phyloP scores from a whole-genome alignment of 2,113 vertebrate species.

The Embiotoca jacksoni region DNA sequence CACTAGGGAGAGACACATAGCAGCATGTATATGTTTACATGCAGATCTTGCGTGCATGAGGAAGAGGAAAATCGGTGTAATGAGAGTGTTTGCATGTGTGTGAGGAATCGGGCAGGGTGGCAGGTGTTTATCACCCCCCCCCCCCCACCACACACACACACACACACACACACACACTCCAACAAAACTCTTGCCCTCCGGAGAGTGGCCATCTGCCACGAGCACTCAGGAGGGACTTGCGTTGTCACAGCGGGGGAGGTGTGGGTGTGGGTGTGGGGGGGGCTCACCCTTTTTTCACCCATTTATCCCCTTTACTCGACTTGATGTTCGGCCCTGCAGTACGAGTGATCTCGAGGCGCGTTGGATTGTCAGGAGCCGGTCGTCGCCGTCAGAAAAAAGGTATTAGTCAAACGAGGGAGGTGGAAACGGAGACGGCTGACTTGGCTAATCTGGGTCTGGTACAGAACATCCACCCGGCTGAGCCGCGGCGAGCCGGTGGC shows the following conservation, averaged over 20 bases:
- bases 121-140: conserved; percentile 53
- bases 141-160: not conserved
- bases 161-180: conserved; percentile 1
- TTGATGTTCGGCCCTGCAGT: too few relatives aligned
- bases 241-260: conserved; percentile 18
- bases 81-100: conserved; percentile 35
- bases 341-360: too few relatives aligned
- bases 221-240: conserved; percentile 38
- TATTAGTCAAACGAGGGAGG: conserved; percentile 39
- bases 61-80: conserved; percentile 23
- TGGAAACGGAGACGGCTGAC: conserved; percentile 67
- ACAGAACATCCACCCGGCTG: conserved; percentile 78
- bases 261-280: too few relatives aligned
- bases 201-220: conserved; percentile 54
- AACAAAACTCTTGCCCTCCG: conserved; percentile 6
- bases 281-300: not conserved
- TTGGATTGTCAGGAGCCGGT: not conserved
- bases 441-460: conserved; percentile 71
- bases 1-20: not conserved
- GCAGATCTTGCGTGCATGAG: not conserved
- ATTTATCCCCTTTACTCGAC: too few relatives aligned
- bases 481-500: conserved; percentile 45
- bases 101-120: conserved; percentile 28
- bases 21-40: conserved; percentile 14
- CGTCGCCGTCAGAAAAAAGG: conserved; percentile 32